Percentiles rank a stretch among this genome's conserved stretches.
Conservation (phyloP, 2,797 vertebrate species). For the Eupleurogrammus muticus region DNA sequence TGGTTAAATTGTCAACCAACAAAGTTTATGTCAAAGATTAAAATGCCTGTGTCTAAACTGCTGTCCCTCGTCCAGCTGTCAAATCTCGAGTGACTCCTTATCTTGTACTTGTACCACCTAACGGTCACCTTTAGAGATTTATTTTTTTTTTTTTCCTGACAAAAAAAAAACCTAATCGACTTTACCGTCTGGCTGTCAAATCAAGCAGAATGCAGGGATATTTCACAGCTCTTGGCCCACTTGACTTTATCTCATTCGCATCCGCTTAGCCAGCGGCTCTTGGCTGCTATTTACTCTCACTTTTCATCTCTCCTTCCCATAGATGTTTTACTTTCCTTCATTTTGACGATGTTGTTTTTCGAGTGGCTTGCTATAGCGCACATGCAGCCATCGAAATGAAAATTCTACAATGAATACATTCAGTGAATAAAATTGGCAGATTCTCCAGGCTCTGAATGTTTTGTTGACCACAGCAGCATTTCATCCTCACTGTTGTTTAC, state of each 20-base stretch:
- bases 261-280: slow-evolving; percentile 20
- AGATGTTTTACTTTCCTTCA: not conserved
- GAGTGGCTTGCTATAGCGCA: not conserved
- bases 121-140: slow-evolving; percentile 43
- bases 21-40: not conserved
- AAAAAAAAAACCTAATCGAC: slow-evolving; percentile 1
- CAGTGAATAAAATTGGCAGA: slow-evolving; percentile 5
- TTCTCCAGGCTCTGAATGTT: slow-evolving; percentile 6
- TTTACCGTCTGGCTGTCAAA: slow-evolving; percentile 19
- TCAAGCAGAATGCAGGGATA: slow-evolving; percentile 10
- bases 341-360: not conserved
- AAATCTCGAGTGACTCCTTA: slow-evolving; percentile 20
- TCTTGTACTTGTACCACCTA: too few relatives aligned
- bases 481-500: slow-evolving; percentile 18
- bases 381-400: slow-evolving; percentile 2
- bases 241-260: not conserved
- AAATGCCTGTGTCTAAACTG: not conserved
- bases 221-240: slow-evolving; percentile 2
- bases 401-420: not conserved
- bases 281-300: slow-evolving; percentile 8
- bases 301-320: not conserved
- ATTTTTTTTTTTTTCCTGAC: too few relatives aligned
- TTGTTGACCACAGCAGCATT: slow-evolving; percentile 25
- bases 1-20: not conserved
- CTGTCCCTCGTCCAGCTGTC: not conserved